Base-by-base conservation (phyloP, 1,140 invertebrate species). In the Plodia interpunctella region DNA sequence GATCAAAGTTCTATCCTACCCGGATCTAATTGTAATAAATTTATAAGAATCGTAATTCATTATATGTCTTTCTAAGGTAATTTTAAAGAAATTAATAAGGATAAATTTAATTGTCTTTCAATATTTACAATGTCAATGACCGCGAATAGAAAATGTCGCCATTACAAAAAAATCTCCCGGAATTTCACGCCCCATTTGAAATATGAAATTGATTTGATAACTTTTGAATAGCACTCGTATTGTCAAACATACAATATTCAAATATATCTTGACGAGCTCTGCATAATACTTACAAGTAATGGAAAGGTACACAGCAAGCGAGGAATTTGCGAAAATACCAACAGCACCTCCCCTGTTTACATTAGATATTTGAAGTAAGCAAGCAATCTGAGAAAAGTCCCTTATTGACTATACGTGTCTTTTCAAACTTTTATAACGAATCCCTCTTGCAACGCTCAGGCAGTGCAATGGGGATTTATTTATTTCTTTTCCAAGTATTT, bases 351-450 rank as follows among this genome's bases (percentile, higher is more conserved):
- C 78, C 62, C 49, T 76, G 76, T 86, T 83, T 83, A 68, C 78
- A 62, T 76, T 70, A 68, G 66, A 67, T 74, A 76, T 77, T 79
- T 78, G 77, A 70, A 62, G 62, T 65, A 69, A 68, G 67, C 76
- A 83, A 81, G 74, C 79, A 77, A 79, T 81, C 69, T 71, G 75
- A 67, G 69, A 68, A 70, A 69, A 63, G 59, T 65, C 71, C 71
- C 69, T 80, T 83, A 81, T 86, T 83, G 74, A 83, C 80, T 74
- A 80, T 78, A 80, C 79, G 74, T 78, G 80, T 74, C 68, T 70
- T 75, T 68, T 63, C 73, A 60, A 82, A 80, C 80, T 77, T 81
- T 75, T 76, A 74, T 78, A 78, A 65, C 77, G 78, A 81, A 75
- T 72, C 71, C 44, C 55, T 44, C 10, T 51, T 44, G 25, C 50